phyloP scores from a whole-genome alignment of 2,888 invertebrate species.

The Heteromurus nitidus region DNA sequence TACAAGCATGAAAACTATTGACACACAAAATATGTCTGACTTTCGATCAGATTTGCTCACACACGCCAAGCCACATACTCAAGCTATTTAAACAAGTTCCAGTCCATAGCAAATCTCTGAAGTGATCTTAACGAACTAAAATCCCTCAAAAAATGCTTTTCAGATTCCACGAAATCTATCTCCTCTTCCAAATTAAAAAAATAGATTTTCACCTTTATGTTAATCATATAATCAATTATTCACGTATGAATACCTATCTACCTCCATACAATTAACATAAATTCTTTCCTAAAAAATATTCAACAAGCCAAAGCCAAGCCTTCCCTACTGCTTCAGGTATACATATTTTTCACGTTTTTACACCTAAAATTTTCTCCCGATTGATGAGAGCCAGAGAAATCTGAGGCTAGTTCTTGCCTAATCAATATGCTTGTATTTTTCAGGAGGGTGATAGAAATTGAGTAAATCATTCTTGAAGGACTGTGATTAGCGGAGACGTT shows the following conservation, averaged over 20 bases:
- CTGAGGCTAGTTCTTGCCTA: too few relatives aligned
- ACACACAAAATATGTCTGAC: too few relatives aligned
- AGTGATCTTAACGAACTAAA: constrained; percentile 23
- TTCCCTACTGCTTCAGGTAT: neutral
- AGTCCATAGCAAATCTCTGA: neutral
- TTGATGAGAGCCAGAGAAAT: constrained; percentile 16
- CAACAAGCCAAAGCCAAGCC: constrained; percentile 4
- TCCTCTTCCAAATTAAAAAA: neutral
- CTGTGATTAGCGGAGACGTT: constrained; percentile 51
- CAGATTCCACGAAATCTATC: neutral
- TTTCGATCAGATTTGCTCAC: neutral
- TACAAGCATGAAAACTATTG: too few relatives aligned
- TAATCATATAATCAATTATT: constrained; percentile 18
- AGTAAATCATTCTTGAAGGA: constrained; percentile 57
- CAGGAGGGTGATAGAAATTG: constrained; percentile 50
- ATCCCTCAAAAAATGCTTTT: neutral
- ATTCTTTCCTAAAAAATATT: neutral
- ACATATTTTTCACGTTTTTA: constrained; percentile 9
- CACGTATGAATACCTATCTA: neutral
- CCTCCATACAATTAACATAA: neutral
- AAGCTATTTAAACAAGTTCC: neutral
- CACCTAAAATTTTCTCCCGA: constrained; percentile 13
- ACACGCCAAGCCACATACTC: too few relatives aligned
- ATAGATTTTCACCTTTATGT: neutral
- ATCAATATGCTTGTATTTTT: constrained; percentile 47